Percentiles rank a stretch among this genome's conserved stretches.
Evolutionary conservation across 2,797 vertebrate species (phyloP).

Genomic region (Spinus pinus): DNA sequence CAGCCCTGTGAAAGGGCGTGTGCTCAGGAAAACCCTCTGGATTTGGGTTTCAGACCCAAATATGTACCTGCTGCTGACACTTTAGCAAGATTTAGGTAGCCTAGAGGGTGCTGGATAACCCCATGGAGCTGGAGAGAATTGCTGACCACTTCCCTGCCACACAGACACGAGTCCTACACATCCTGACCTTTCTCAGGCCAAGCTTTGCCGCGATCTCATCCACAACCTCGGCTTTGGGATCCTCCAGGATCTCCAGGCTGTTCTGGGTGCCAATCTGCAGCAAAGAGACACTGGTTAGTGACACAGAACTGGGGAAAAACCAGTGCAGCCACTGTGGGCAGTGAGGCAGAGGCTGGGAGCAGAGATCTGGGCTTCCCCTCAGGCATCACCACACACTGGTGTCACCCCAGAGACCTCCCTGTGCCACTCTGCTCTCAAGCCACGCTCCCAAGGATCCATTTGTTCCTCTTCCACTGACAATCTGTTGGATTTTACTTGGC

Average conservation of each 20-base stretch:
- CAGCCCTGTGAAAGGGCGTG: neutral
- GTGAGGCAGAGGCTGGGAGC: neutral
- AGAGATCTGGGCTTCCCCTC: neutral
- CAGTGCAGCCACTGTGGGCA: neutral
- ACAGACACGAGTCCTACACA: fast-evolving
- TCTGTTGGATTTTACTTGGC: neutral
- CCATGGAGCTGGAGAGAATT: neutral
- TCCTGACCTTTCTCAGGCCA: constrained; percentile 89
- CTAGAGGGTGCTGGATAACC: neutral
- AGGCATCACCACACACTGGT: fast-evolving
- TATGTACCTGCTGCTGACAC: neutral
- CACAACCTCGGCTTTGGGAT: constrained; percentile 92
- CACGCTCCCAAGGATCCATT: neutral
- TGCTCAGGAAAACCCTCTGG: neutral
- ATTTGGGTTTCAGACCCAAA: neutral
- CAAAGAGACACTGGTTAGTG: neutral
- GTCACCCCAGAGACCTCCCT: neutral
- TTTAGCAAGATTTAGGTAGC: neutral
- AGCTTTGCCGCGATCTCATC: constrained; percentile 96
- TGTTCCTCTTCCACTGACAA: neutral
- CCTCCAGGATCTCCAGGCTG: constrained; percentile 93
- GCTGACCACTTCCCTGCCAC: neutral
- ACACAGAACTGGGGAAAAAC: neutral
- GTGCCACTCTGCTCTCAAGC: neutral
- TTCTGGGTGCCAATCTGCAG: constrained; percentile 91